Evolutionary conservation across 1,140 invertebrate genomes (phyloP), one percentile per base, ranked within the genome.

Genomic region (Bombus consobrinus): DNA sequence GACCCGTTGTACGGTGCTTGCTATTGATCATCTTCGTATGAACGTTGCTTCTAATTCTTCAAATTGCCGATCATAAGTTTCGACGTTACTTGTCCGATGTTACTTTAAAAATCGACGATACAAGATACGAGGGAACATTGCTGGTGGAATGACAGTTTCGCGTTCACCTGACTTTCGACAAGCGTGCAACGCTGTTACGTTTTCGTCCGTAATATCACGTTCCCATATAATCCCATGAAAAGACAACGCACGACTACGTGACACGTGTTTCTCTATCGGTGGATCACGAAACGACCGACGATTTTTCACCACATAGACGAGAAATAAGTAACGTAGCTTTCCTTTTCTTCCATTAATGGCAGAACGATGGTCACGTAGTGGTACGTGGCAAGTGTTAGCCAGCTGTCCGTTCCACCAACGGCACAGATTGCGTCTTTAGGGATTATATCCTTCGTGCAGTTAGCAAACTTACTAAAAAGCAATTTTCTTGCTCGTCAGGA

Each of bases 401-500:
- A 73, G 71, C 28, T 73, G 41, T 15, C n/a, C 41, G 71, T 47
- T 22, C 41, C 9, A 10, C 71, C 8, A 22, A 10, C 22, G 47
- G 57, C 74, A 57, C 74, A 76, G 74, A 76, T 68, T 47, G 41
- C 62, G 62, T 69, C 62, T 37, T n/a, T 22, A 1, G 32, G 62
- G 59, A 79, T 79, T 47, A 47, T 43, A 64, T n/a, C 47, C n/a
- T 6, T 25, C 9, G 18, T n/a, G 9, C 39, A 68, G 47, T n/a
- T 41, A 57, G 25, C 10, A 78, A 78, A 83, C 8, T 75, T 53
- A 83, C 62, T 37, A 66, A 77, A 78, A 83, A 68, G 74, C 74
- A 69, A 83, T 83, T 69, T 76, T 77, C 74, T 57, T 57, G 81
- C 43, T 69, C 43, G 59, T 68, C 62, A 28, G 32, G 81, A 83